Evolutionary conservation across 2,888 invertebrate genomes (phyloP).

Genomic region (Strigamia maritima): DNA sequence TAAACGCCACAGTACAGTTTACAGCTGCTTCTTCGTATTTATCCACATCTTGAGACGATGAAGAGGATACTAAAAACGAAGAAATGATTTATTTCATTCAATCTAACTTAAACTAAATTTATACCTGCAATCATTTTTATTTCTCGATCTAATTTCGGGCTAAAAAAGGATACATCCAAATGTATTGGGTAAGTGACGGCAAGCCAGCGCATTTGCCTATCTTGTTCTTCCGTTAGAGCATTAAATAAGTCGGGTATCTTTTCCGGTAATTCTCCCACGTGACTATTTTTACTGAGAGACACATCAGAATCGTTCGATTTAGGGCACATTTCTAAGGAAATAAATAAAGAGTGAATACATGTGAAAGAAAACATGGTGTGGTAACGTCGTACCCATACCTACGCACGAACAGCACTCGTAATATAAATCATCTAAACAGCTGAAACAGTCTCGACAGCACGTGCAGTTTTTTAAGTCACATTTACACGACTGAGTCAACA

Average conservation of each 20-base stretch:
- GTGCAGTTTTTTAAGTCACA: conserved; percentile 84
- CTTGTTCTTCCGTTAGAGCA: conserved; percentile 74
- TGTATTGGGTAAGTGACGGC: conserved; percentile 67
- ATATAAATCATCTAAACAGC: conserved; percentile 82
- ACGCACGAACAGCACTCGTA: conserved; percentile 96
- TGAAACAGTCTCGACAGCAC: conserved; percentile 91
- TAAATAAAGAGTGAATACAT: neutral
- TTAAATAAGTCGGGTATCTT: conserved; percentile 79
- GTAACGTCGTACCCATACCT: conserved; percentile 63
- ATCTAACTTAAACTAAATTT: neutral
- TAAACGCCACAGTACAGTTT: conserved; percentile 88
- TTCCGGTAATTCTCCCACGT: conserved; percentile 78
- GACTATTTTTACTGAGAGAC: conserved; percentile 71
- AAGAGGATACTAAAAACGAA: neutral
- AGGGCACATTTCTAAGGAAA: conserved; percentile 76
- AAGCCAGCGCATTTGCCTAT: conserved; percentile 75
- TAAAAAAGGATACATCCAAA: conserved; percentile 65
- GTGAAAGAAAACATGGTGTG: neutral
- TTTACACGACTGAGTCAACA: conserved; percentile 92
- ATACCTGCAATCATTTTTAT: conserved; percentile 69
- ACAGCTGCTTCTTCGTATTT: conserved; percentile 57
- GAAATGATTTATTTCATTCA: neutral
- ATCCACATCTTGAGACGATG: conserved; percentile 26
- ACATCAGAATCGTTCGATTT: conserved; percentile 74
- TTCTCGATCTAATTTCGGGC: conserved; percentile 66